Evolutionary conservation across 1,140 invertebrate species (phyloP), one percentile per base, ranked within the genome.

Genomic region (Drosophila pachea): DNA sequence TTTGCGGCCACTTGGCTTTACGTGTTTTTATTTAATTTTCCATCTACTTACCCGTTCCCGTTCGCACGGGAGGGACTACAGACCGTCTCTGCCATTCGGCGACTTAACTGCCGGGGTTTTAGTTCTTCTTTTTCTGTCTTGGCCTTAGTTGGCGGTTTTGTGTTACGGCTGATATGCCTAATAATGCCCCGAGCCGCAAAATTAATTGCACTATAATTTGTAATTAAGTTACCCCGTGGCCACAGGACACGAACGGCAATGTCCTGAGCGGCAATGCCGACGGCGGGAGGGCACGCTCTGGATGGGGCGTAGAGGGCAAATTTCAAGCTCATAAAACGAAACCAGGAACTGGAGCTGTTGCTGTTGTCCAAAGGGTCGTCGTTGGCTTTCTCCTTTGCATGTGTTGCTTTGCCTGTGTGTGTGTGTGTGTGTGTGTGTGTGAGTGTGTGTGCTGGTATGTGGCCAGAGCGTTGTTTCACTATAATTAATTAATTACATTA

Each of bases 121-220:
- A 55, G 49, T 63, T 63, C 35, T 63, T 63, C 35, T 55, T 42
- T 35, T 22, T 22, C 22, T 22, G 22, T 22, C 22, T 22, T 22
- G 22, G 14, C 12, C 32, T 42, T 48, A 38, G 47, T 60, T 67
- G 65, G 58, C 12, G 74, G 76, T 74, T 71, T 77, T 71, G 70
- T 67, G 62, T 78, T 74, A 61, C 74, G 58, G 65, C 47, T 66
- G 71, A 77, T 78, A 65, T 76, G 78, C 78, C 71, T 82, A 83
- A 82, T 82, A 83, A 82, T 78, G 78, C 78, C 78, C 61, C 38
- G n/a, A 52, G 71, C 71, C 71, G 74, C 78, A 82, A 58, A 87
- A 87, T 87, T 87, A 87, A 87, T 87, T 87, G 86, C 78, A 87
- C 78, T 87, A 81, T 87, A 87, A 87, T 87, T 83, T 83, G 83